Percentiles rank a stretch among this genome's conserved stretches.
Evolutionary conservation across 2,888 invertebrate species (phyloP).

Genomic region (Coremacera marginata): DNA sequence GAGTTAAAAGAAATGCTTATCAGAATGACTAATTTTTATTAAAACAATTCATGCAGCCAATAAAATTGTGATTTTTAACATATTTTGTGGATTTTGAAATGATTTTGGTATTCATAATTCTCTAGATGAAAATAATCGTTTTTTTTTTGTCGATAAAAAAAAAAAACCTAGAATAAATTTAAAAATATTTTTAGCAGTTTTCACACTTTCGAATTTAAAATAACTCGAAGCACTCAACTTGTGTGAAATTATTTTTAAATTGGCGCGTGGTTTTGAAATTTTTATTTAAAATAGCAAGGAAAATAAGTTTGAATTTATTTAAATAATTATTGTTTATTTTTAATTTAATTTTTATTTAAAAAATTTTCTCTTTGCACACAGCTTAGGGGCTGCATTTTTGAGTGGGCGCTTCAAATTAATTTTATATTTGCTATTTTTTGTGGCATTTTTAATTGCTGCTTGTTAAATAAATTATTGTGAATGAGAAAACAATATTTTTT

Average conservation of each 20-base stretch:
- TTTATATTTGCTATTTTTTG: slow-evolving; percentile 14
- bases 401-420: not conserved
- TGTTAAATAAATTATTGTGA: no score
- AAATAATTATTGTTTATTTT: slow-evolving; percentile 16
- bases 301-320: not conserved
- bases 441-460: not conserved
- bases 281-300: slow-evolving; percentile 1
- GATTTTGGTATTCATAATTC: no score
- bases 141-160: not conserved
- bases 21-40: no score
- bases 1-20: no score
- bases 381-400: not conserved
- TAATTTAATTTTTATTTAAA: not conserved
- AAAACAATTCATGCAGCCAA: no score
- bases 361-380: not conserved
- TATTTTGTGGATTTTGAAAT: no score
- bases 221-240: slow-evolving; percentile 12
- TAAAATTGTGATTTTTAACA: no score
- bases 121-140: no score
- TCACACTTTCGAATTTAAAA: slow-evolving; percentile 11
- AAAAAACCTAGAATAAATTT: slow-evolving; percentile 15
- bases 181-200: slow-evolving; percentile 17
- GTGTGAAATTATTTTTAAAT: slow-evolving; percentile 39
- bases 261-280: slow-evolving; percentile 35
- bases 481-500: no score